Evolutionary conservation across 2,888 invertebrate species (phyloP), one percentile per base, ranked within the genome.

Genomic region (Drosophila subquinaria): DNA sequence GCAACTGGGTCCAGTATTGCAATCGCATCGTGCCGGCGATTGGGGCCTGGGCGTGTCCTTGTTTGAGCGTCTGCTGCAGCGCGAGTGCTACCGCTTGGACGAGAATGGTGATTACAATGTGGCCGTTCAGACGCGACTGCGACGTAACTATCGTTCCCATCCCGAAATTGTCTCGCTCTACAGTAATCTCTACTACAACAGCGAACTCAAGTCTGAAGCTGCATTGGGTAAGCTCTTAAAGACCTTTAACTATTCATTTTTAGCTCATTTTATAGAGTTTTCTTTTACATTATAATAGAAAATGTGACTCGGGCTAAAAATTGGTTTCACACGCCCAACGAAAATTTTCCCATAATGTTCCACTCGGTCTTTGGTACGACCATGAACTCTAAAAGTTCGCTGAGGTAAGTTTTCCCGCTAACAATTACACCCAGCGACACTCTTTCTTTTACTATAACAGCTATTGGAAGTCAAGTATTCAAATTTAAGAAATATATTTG

Each of bases 111-210:
- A 81, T 33, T 93, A 92, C 73, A 94, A 97, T 91, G 93, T 94
- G 1, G 92, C 94, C 47, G 94, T 95, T 85, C 94, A 96, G 45
- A 96, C 96, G 3, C 97, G 96, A 94, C 93, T 97, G 50, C 93
- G 95, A 20, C 93, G 94, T 73, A 97, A 97, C 93, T 97, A 95
- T 92, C 94, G 97, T 40, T 96, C 95, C 17, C 95, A 96, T 92
- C 92, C 94, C 13, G 94, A 92, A 76, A 96, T 95, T 88, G 93
- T 97, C 4, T 76, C 91, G 1, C 91, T 97, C 9, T 95, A 96
- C 0, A 97, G 96, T 82, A 77, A 94, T 56, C 90, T 96, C 56
- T 97, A 97, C 92, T 98, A 98, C 82, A 93, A 95, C 0, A 93
- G 93, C 57, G 94, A 95, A 83, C 92, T 97, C 1, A 80, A 92